Conservation (phyloP, 1,140 invertebrate species). For the Lithobius niger region DNA sequence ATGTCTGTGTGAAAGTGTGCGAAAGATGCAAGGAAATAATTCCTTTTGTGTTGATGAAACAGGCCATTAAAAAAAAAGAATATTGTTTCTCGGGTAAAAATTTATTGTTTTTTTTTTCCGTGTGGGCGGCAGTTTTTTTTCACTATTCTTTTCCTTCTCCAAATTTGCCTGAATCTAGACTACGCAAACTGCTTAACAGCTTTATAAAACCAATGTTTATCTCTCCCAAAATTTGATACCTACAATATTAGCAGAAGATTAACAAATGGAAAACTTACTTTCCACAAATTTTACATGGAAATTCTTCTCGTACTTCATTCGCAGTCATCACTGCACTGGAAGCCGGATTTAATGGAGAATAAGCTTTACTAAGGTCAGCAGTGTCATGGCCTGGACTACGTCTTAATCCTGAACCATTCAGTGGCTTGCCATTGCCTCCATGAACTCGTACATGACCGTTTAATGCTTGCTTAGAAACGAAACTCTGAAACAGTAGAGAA, state of each 20-base stretch:
- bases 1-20: too few species aligned
- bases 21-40: neutral
- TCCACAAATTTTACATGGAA: slow-evolving; percentile 93
- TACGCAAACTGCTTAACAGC: neutral
- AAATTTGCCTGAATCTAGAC: too few species aligned
- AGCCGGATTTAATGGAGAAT: slow-evolving; percentile 35
- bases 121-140: too few species aligned
- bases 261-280: slow-evolving; percentile 59
- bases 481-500: slow-evolving; percentile 51
- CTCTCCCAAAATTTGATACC: too few species aligned
- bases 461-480: slow-evolving; percentile 61
- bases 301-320: slow-evolving; percentile 34
- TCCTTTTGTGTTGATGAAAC: slow-evolving; percentile 9
- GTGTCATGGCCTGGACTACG: slow-evolving; percentile 12
- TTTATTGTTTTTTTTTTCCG: too few species aligned
- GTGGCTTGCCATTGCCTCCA: slow-evolving; percentile 28
- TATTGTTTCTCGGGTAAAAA: too few species aligned
- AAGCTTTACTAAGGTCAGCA: slow-evolving; percentile 32
- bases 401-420: slow-evolving; percentile 1
- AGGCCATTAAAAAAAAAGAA: too few species aligned
- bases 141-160: too few species aligned
- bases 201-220: too few species aligned
- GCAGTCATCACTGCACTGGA: slow-evolving; percentile 8
- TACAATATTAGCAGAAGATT: too few species aligned
- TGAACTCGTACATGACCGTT: slow-evolving; percentile 60